Base-by-base conservation (phyloP, 2,888 invertebrate species). In the Hecatera dysodea region DNA sequence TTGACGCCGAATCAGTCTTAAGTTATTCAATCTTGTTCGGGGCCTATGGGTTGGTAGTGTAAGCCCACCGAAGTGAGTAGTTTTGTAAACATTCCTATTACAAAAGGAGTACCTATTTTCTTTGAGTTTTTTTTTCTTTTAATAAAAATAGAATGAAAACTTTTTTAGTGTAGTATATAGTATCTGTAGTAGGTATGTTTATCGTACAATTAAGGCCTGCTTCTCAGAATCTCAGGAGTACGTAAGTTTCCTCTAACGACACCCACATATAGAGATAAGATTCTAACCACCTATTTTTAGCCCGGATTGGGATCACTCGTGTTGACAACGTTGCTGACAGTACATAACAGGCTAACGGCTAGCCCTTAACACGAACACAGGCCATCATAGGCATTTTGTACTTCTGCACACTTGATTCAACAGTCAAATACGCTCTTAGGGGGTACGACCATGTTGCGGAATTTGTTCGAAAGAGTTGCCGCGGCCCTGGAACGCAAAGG, bases 181-280 rank as follows among this genome's bases (percentile, higher is more conserved):
- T 24, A 15, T 9, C 24, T 52, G 42, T 12, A n/a, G n/a, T n/a
- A n/a, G n/a, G n/a, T n/a, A n/a, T n/a, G n/a, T n/a, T n/a, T n/a
- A n/a, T 29, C 17, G 5, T 55, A 39, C 27, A 27, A 17, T n/a
- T 9, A 27, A 39, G 36, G 17, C 5, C 24, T 52, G 17, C 55
- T 55, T 55, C 27, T 6, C n/a, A 44, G 57, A 39, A 39, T 12
- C 8, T 12, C 17, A n/a, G 15, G 11, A 19, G 27, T 63, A 53
- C 19, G 4, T 44, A 57, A n/a, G 33, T 57, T 57, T 33, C 44
- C 15, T 60, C 44, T 60, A 29, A 62, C 22, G 12, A 46, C 64
- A 63, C 48, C n/a, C 46, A 66, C 33, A 60, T 46, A 5, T 48
- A n/a, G 11, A 48, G 46, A 46, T 46, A 46, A 59, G 61, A 15